Evolutionary conservation across 2,888 invertebrate species (phyloP), one percentile per base, ranked within the genome.

Genomic region (Tigriopus californicus): DNA sequence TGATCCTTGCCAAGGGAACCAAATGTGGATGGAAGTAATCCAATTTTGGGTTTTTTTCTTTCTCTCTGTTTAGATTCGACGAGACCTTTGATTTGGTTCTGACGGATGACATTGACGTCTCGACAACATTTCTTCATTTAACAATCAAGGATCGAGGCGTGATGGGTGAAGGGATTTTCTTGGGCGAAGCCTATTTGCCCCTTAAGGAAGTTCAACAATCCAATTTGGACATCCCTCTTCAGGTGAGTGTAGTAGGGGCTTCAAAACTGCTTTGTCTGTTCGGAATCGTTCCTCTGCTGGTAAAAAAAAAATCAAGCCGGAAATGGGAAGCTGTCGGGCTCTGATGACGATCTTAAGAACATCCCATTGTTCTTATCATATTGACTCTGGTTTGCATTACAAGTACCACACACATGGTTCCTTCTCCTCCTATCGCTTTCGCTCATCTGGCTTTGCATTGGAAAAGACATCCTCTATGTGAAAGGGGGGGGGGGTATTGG

Each of bases 101-200:
- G 64, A 24, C 54, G n/a, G 33, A 53, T 15, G 44, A 18, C 5
- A 44, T 18, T 15, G 44, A 44, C 18, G 44, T 44, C 18, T n/a
- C 44, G 18, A 44, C n/a, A 44, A 44, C 44, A 15, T 44, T 15
- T 44, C 18, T 44, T 5, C 44, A 15, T 44, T 86, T 98, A 68
- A 85, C 89, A 64, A 79, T 97, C n/a, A 97, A 97, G 75, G 97
- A 97, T 73, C 90, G 91, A 71, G 95, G 98, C 72, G 81, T 92
- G 71, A 80, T 92, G 71, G 84, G 88, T 58, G 80, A 90, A 70
- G 90, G 90, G 71, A 88, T 90, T 68, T 94, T 94, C 73, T 83
- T 95, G 64, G 94, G 92, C 10, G 97, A 97, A 73, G 87, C 89
- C 47, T 94, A 87, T 72, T 70, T 94, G 41, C 79, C 82, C 66